Base-by-base conservation (phyloP, 2,888 invertebrate species). In the Nipponacmea schrenckii region DNA sequence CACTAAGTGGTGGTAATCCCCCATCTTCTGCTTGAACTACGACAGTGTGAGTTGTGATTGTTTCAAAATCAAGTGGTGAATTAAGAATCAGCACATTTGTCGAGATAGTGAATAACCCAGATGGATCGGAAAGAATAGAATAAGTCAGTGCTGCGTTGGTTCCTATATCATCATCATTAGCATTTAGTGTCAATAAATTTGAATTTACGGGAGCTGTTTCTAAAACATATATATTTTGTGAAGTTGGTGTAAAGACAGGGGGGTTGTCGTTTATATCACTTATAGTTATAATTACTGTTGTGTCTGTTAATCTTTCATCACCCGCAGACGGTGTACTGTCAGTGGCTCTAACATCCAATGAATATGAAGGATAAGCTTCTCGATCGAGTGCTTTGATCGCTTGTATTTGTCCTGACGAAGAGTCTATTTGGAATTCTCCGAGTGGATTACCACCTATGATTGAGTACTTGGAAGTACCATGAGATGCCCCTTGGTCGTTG, bases 231-330 rank as follows among this genome's bases (percentile, higher is more conserved):
- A 94, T 94, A 78, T 94, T 94, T 90, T 96, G 96, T 77, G 95
- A 94, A 92, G 96, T 94, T 1, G 95, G 95, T 88, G 96, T 96
- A 89, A 97, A 97, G 74, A 95, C 91, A 1, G 97, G 97, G 3
- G 95, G 93, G 89, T 97, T 97, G 91, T 97, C 97, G 89, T 97
- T 97, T 77, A 79, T 66, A 89, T 98, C 97, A 77, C 95, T 91
- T 44, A 97, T 95, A 90, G 97, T 97, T 88, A 97, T 94, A 90
- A 96, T 96, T 69, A 97, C 95, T 0, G 96, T 96, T 15, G 69
- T 64, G 24, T 70, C 70, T 31, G 75, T 72, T 64, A 70, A 72
- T 65, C 56, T 71, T 15, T 63, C 70, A 62, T 64, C 74, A 3
- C 71, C 69, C 45, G 76, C 75, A 12, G 79, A 78, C 17, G 78